Conservation (phyloP, 1,140 invertebrate species). For the Lepidurus apus region DNA sequence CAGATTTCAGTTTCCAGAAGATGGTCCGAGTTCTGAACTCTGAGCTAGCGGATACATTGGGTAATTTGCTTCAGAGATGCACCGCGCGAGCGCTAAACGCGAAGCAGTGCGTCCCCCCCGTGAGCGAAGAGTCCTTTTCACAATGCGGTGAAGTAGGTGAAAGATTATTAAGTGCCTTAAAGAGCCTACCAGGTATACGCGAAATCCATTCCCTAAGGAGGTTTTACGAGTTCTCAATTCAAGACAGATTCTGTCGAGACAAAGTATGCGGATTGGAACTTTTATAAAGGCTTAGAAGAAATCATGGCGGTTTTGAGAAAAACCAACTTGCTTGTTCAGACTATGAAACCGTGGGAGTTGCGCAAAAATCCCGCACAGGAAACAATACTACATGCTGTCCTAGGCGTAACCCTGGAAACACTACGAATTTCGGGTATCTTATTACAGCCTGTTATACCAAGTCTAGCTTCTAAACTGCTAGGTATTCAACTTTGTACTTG, state of each 20-base stretch:
- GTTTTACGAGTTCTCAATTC: not conserved
- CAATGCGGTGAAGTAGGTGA: constrained; percentile 49
- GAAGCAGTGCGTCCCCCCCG: constrained; percentile 60
- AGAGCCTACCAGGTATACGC: constrained; percentile 53
- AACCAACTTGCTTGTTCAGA: constrained; percentile 80
- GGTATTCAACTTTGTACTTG: constrained; percentile 35
- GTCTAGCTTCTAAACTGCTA: constrained; percentile 55
- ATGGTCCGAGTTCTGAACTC: constrained; percentile 73
- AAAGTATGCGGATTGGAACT: constrained; percentile 50
- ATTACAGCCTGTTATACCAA: constrained; percentile 78
- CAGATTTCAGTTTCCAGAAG: constrained; percentile 66
- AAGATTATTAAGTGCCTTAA: constrained; percentile 51
- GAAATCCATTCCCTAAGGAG: not conserved
- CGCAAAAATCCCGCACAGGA: constrained; percentile 49
- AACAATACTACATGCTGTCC: constrained; percentile 60
- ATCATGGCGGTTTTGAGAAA: constrained; percentile 66
- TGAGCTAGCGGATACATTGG: constrained; percentile 86
- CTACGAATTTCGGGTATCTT: constrained; percentile 69
- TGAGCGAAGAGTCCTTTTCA: constrained; percentile 49
- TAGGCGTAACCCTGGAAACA: constrained; percentile 78
- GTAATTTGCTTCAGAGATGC: constrained; percentile 81
- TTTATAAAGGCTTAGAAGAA: constrained; percentile 67
- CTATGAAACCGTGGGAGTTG: constrained; percentile 80
- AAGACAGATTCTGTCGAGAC: constrained; percentile 15
- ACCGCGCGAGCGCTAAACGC: constrained; percentile 72